Base-by-base conservation (phyloP, 2,888 invertebrate species). In the Orthonychiurus folsomi region DNA sequence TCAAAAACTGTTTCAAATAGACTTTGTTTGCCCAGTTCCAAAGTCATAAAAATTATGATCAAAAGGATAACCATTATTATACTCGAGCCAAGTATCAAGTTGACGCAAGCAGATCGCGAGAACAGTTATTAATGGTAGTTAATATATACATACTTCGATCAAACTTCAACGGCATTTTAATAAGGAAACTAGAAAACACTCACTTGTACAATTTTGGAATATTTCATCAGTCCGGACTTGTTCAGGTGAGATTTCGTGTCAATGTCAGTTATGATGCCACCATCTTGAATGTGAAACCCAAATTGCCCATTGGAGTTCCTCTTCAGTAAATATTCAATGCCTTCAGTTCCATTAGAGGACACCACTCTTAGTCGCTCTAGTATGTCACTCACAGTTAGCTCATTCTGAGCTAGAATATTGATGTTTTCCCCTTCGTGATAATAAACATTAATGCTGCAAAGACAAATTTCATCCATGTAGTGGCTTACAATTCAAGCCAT, bases 361-460 rank as follows among this genome's bases (percentile, higher is more conserved):
- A 37, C 37, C 5, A 37, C 37, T 37, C 15, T 37, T 37, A 37
- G 15, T 15, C 37, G 37, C 37, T 37, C 37, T 15, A 9, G 37
- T 9, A 37, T 37, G 15, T 37, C 37, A 37, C 37, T 37, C 37
- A 37, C 37, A 37, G 5, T 37, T 5, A 37, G 37, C 37, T 37
- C 37, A 37, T 37, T 37, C 15, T 37, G 37, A 9, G 37, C 37
- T 9, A 37, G 37, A 37, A 37, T 37, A 37, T 52, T 86, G 72
- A 93, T 84, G 77, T 92, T 91, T 79, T 95, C 95, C 1, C 95
- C 93, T 77, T 92, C 90, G 78, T 94, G 93, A 79, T 93, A 91
- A 79, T 90, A 95, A 64, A 93, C 79, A 65, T 89, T 82, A 64
- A 90, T 78, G 72, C 88, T 88, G 79, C 20, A 72, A 63, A 57